Base-by-base conservation (phyloP, 64 coral and sea anemone genomes). In the Porites australiensis region DNA sequence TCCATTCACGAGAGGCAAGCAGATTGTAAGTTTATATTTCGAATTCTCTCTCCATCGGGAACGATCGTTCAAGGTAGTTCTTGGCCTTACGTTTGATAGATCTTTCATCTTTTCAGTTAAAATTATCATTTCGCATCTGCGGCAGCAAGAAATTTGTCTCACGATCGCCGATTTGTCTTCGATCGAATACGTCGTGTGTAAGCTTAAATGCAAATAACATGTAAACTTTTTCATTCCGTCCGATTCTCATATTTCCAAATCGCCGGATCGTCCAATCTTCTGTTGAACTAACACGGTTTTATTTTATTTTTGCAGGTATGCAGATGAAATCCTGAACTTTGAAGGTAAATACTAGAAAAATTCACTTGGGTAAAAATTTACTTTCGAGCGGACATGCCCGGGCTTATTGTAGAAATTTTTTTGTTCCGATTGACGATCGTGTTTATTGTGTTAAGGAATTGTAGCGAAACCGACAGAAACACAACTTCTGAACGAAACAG, bases 1-100 rank as follows among this genome's bases (percentile, higher is more conserved):
- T 51, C 81, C 81, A 84, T 84, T 84, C 81, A 84, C 81, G 81
- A 84, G 44, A 68, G 47, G 46, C 64, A 84, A 84, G 81, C 63
- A 84, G 69, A 21, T 50, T 84, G 45, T 50, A 19, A 63, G 61
- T 84, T 84, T 84, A 84, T 84, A 37, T 84, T 84, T 65, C 81
- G 62, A 84, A 69, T 68, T 84, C 44, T 50, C n/a, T 68, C 46
- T 48, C 44, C 18, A 76, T 15, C 63, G 47, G 47, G 44, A 48
- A 4, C 16, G 63, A 84, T 84, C 81, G 63, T 3, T 18, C 62
- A 65, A 7, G 44, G 44, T 22, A 69, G 19, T 50, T 19, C 9
- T 45, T 16, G 15, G n/a, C 2, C 19, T 3, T 22, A 10, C 12
- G 67, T 68, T 4, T 62, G 62, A 68, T 84, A 15, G 6, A 67